Base-by-base conservation (phyloP, 2,113 vertebrate genomes). In the Neotoma lepida region DNA sequence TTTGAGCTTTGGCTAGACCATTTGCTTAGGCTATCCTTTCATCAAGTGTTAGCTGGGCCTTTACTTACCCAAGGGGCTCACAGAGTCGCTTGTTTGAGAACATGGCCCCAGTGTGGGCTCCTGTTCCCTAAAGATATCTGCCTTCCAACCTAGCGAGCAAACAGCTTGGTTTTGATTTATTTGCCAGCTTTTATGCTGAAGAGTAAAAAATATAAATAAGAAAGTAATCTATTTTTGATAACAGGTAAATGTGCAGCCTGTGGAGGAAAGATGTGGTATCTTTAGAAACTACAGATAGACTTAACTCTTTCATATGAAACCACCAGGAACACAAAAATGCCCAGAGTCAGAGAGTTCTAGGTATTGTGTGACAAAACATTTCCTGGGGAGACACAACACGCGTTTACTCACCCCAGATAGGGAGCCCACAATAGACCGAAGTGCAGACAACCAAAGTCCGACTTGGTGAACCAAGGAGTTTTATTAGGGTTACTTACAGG, bases 161-260 rank as follows among this genome's bases (percentile, higher is more conserved):
- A 80, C 30, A 64, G 5, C 3, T 90, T 95, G 81, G 49, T 51
- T 96, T 80, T 93, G 85, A 96, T 44, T 89, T 93, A 73, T 91
- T 87, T 95, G 51, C 73, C 44, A 74, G 15, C 44, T 94, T 96
- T 89, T 92, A 92, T 24, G 4, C 58, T 28, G 71, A 94, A 85
- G 76, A 94, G 85, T 17, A 71, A 89, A 93, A 77, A 9, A 77
- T 87, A 86, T 39, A 68, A 86, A 64, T n/a, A 63, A 80, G 41
- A 70, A 89, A 93, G 13, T 20, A 88, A 96, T 86, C n/a, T 35
- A 66, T 90, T 93, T 95, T 91, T 87, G 44, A 71, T 68, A 63
- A 14, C 76, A 77, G 46, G 73, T 39, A 64, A 88, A 41, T 84
- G 54, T 70, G 39, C 1, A 49, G 5, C 46, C 30, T 68, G 24